Conservation (phyloP, 2,797 vertebrate genomes). For the Takifugu rubripes region DNA sequence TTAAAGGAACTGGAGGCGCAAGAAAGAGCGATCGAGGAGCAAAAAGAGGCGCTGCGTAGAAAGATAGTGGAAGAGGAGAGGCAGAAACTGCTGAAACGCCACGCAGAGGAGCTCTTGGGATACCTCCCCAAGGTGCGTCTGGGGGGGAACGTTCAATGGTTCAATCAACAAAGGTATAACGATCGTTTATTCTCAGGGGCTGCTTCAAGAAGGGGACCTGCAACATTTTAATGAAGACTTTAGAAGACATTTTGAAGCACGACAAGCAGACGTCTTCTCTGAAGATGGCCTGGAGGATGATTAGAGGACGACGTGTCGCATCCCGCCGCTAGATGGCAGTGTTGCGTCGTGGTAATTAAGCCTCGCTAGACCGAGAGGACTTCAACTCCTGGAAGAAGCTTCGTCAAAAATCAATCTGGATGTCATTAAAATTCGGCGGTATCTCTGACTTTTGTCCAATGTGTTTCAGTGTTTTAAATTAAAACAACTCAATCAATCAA, state of each 20-base stretch:
- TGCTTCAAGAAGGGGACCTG: slow-evolving; percentile 85
- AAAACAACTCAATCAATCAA: no score
- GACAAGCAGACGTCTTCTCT: slow-evolving; percentile 44
- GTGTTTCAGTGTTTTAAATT: no score
- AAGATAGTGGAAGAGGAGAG: slow-evolving; percentile 91
- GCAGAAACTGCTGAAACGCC: slow-evolving; percentile 83
- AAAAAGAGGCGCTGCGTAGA: slow-evolving; percentile 71
- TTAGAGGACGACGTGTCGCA: slow-evolving; percentile 21
- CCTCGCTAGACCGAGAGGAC: no score
- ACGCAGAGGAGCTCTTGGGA: slow-evolving; percentile 85
- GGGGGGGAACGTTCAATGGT: no score
- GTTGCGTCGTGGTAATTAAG: not conserved
- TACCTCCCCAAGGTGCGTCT: slow-evolving; percentile 86
- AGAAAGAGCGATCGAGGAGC: slow-evolving; percentile 77
- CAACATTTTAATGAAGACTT: slow-evolving; percentile 89
- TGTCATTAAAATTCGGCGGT: no score
- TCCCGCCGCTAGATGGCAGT: slow-evolving; percentile 71
- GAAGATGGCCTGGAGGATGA: slow-evolving; percentile 66
- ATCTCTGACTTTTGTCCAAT: no score
- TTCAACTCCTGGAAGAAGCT: no score
- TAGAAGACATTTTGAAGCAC: slow-evolving; percentile 76
- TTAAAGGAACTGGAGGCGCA: slow-evolving; percentile 81
- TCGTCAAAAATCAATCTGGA: no score
- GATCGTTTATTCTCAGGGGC: slow-evolving; percentile 72
- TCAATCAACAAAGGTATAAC: not conserved